A percentile compares a stretch with the other conserved stretches of the same genome.
These are phyloP conservation scores for Cremastinae sp. DNA, from an alignment of 2,888 invertebrate genomes.

Conservation along the genomic window DNA sequence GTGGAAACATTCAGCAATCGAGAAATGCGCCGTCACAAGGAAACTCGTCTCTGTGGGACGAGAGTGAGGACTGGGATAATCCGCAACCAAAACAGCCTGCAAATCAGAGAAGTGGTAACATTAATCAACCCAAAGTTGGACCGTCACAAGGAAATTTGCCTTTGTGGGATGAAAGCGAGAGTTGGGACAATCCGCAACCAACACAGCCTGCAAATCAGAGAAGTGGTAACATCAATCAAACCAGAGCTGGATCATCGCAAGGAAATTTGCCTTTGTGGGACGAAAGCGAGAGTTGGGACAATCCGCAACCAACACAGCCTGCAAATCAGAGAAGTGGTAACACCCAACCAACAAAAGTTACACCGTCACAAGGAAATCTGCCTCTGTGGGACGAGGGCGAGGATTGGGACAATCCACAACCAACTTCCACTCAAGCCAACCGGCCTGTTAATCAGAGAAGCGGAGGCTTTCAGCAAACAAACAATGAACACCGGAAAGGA, in stretches of 20 bases:
- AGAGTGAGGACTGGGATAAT: slow-evolving; percentile 13
- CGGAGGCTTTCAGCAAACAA: not conserved
- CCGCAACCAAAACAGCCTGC: not conserved
- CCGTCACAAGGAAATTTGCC: not conserved
- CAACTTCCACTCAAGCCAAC: not conserved
- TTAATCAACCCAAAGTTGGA: not conserved
- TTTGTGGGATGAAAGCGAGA: slow-evolving; percentile 17
- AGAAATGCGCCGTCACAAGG: too few species aligned
- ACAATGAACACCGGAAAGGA: too few species aligned
- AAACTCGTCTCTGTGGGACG: slow-evolving; percentile 23
- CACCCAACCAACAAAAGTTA: not conserved
- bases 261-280: not conserved
- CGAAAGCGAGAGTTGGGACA: slow-evolving; percentile 13
- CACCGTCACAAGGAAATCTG: not conserved
- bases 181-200: slow-evolving; percentile 9
- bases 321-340: not conserved
- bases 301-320: not conserved
- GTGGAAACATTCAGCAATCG: too few species aligned
- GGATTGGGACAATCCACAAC: not conserved
- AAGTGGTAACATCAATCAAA: too few species aligned
- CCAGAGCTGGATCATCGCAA: too few species aligned
- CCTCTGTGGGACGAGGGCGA: slow-evolving; percentile 1
- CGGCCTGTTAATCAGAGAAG: too few species aligned
- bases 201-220: too few species aligned
- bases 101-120: not conserved